Evolutionary conservation across 2,888 invertebrate species (phyloP).

Genomic region (Drosophila quinaria): DNA sequence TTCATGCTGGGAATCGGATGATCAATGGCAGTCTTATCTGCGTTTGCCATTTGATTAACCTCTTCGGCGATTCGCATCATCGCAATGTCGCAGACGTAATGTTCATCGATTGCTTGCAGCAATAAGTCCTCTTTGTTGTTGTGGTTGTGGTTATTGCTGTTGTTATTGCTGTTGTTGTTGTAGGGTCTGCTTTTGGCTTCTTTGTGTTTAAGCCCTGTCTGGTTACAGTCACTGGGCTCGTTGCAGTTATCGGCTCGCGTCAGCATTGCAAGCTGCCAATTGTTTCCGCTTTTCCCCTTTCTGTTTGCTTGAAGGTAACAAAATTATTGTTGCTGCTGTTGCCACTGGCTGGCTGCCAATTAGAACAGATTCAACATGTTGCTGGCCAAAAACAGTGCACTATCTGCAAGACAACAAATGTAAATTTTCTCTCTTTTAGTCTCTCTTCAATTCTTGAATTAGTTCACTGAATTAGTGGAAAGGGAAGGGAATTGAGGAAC

Average conservation of each 20-base stretch:
- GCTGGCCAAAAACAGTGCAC: conserved; percentile 35
- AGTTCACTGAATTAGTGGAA: not conserved
- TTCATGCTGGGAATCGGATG: not conserved
- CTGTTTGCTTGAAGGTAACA: conserved; percentile 1
- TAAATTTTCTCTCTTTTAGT: conserved; percentile 35
- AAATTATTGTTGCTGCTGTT: conserved; percentile 21
- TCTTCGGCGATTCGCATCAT: conserved; percentile 70
- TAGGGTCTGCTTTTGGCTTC: conserved; percentile 15
- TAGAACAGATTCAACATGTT: conserved; percentile 60
- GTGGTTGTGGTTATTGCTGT: not conserved
- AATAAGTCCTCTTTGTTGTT: conserved; percentile 12
- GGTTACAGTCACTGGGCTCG: conserved; percentile 19
- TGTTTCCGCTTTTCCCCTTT: conserved; percentile 11
- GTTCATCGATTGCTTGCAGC: conserved; percentile 66
- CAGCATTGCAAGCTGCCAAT: conserved; percentile 49
- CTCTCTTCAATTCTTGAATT: not conserved
- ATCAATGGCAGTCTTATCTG: conserved; percentile 5
- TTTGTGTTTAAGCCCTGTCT: conserved; percentile 23
- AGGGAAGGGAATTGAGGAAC: not conserved
- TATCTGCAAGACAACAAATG: conserved; percentile 53
- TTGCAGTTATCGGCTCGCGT: conserved; percentile 20
- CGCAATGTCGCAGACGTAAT: conserved; percentile 71
- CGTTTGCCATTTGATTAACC: conserved; percentile 21
- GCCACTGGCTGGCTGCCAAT: conserved; percentile 61
- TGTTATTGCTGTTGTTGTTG: not conserved